Base-by-base conservation (phyloP, 2,888 invertebrate genomes). In the Drosophila incognita region DNA sequence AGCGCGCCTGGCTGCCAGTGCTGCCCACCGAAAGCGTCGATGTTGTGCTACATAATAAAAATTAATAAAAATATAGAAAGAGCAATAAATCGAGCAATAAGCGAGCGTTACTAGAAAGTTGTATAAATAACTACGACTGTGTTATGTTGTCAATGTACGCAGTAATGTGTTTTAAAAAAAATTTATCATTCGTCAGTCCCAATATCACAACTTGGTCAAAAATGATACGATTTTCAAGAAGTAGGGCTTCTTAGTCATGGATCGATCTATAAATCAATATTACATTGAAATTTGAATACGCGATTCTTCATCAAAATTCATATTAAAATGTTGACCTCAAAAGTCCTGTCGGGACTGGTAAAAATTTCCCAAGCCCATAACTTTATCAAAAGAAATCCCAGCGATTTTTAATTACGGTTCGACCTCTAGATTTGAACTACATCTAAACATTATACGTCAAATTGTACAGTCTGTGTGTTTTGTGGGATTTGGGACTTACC, bases 21-120 rank as follows among this genome's bases (percentile, higher is more conserved):
- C 98, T 98, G 92, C 98, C 98, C 74, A 98, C 98, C 88, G 98
- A 98, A 92, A 98, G 95, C 76, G 98, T 98, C 90, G 98, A 98
- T 87, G 98, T 98, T 91, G 98, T 98, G 94, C 98, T 98, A 49
- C 13, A 10, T 4, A 24, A 48, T 54, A 48, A 13, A 53, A 48
- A n/a, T 54, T 35, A 63, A 36, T 36, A 68, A 46, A 66, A 31
- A 66, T 64, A 62, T 57, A 74, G 36, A 66, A 31, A 49, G 65
- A 71, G 79, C 69, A 60, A 74, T 71, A 71, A 71, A 21, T 68
- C 81, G 63, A 86, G 88, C 82, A 62, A 94, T 94, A 83, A 61
- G 35, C 71, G 33, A 75, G 78, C 59, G 18, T 58, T 69, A 68
- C 40, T 18, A 40, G 18, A 33, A n/a, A 10, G 7, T 24, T 66